phyloP scores from a whole-genome alignment of 2,888 invertebrate species.

The Xylota sylvarum region DNA sequence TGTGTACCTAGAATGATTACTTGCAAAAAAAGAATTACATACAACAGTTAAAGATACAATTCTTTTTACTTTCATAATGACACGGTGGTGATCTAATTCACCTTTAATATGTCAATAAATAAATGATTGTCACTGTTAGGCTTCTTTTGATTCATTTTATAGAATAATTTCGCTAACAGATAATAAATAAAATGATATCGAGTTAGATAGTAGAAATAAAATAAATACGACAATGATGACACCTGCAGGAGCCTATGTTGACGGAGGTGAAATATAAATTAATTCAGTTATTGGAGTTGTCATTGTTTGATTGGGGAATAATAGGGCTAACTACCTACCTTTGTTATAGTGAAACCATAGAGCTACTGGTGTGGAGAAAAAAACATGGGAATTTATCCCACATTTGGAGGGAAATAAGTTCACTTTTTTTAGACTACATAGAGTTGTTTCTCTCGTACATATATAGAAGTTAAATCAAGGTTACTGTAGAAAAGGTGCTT shows the following conservation, averaged over 20 bases:
- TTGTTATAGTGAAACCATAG: too few species aligned
- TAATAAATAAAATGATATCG: constrained; percentile 3
- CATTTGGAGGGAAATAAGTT: too few species aligned
- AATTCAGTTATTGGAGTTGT: constrained; percentile 4
- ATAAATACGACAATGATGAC: constrained; percentile 1
- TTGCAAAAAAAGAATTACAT: not conserved
- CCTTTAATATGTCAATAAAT: constrained; percentile 19
- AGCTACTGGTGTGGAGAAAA: too few species aligned
- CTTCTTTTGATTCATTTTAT: constrained; percentile 23
- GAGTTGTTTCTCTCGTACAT: too few species aligned
- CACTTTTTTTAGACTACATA: too few species aligned
- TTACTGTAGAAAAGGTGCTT: too few species aligned
- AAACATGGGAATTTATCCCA: too few species aligned
- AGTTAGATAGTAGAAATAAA: constrained; percentile 4
- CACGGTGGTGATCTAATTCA: constrained; percentile 20
- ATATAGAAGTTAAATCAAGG: too few species aligned
- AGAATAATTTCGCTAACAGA: constrained; percentile 1
- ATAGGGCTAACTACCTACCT: not conserved
- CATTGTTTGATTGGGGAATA: not conserved
- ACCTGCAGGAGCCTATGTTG: constrained; percentile 4
- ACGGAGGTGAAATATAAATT: constrained; percentile 4
- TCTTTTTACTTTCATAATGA: not conserved
- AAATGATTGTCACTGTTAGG: constrained; percentile 21
- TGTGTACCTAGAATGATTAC: not conserved
- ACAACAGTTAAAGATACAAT: not conserved